Evolutionary conservation across 1,140 invertebrate genomes (phyloP).

Genomic region (Lucilia sericata): DNA sequence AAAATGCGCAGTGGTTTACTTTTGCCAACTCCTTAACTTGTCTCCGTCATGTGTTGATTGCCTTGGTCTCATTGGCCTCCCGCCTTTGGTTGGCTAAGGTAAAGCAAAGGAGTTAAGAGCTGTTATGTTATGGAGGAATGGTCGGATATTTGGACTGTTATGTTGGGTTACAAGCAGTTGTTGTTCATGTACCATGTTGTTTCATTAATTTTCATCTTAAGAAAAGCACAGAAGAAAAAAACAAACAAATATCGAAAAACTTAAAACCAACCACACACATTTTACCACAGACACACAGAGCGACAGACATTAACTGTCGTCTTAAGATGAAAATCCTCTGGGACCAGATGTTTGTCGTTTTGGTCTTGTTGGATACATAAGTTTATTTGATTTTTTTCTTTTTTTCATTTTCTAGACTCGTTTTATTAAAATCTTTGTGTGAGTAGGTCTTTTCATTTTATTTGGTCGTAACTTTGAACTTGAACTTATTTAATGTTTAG

Average conservation of each 20-base stretch:
- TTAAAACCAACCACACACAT: slow-evolving; percentile 3
- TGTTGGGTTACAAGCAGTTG: neutral
- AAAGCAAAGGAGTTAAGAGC: neutral
- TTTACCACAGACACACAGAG: neutral
- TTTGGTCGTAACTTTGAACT: slow-evolving; percentile 21
- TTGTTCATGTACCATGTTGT: slow-evolving; percentile 24
- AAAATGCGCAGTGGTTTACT: slow-evolving; percentile 26
- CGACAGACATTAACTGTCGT: slow-evolving; percentile 27
- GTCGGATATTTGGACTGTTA: neutral
- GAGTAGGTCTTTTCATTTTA: neutral
- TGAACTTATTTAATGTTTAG: slow-evolving; percentile 11
- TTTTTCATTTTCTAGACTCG: too few species aligned
- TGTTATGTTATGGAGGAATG: neutral
- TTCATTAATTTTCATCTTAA: slow-evolving; percentile 25
- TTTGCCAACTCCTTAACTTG: slow-evolving; percentile 13
- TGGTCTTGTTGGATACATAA: neutral
- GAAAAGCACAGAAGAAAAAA: too few species aligned
- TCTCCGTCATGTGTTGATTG: neutral
- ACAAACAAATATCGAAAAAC: too few species aligned
- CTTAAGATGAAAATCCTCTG: slow-evolving; percentile 24
- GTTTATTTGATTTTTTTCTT: neutral
- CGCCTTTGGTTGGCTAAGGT: neutral
- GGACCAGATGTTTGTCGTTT: slow-evolving; percentile 22
- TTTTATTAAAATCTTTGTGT: neutral
- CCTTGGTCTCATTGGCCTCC: slow-evolving; percentile 4